These are phyloP conservation scores for Periparus ater DNA, from an alignment of 2,797 vertebrate genomes.

Conservation along the genomic window DNA sequence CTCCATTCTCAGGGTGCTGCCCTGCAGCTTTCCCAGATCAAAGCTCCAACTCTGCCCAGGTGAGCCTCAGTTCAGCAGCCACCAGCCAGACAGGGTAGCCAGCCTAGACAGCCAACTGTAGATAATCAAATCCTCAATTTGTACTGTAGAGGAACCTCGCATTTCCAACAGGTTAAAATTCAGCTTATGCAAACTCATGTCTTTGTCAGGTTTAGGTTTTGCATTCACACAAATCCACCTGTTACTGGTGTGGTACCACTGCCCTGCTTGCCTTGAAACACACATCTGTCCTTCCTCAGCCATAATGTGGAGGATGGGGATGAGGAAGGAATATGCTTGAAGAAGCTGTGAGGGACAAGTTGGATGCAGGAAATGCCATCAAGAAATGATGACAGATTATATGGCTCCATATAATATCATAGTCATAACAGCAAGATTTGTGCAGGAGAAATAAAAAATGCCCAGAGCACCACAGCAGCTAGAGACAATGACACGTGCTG, in stretches of 20 bases:
- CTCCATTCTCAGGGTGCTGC: background rate
- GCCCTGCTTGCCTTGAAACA: background rate
- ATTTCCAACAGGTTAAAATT: background rate
- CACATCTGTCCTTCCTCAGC: rapidly evolving
- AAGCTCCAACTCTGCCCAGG: background rate
- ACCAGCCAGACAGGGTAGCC: background rate
- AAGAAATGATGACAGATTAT: background rate
- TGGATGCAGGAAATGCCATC: background rate
- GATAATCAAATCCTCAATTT: background rate
- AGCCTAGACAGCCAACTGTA: background rate
- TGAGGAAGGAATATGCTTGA: background rate
- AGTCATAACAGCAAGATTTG: background rate
- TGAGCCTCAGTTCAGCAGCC: background rate
- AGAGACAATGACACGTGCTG: background rate
- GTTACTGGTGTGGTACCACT: background rate
- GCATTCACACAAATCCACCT: background rate
- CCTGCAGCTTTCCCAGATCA: background rate
- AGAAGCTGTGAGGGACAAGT: background rate
- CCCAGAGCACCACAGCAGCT: background rate
- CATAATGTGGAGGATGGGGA: rapidly evolving
- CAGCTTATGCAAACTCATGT: background rate
- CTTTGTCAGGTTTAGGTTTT: background rate
- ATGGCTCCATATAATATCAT: rapidly evolving
- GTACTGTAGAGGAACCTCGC: background rate
- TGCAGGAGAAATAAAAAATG: background rate